These are phyloP conservation scores for Aphelenchoides besseyi DNA, from an alignment of 1,140 invertebrate species.

Conservation along the genomic window DNA sequence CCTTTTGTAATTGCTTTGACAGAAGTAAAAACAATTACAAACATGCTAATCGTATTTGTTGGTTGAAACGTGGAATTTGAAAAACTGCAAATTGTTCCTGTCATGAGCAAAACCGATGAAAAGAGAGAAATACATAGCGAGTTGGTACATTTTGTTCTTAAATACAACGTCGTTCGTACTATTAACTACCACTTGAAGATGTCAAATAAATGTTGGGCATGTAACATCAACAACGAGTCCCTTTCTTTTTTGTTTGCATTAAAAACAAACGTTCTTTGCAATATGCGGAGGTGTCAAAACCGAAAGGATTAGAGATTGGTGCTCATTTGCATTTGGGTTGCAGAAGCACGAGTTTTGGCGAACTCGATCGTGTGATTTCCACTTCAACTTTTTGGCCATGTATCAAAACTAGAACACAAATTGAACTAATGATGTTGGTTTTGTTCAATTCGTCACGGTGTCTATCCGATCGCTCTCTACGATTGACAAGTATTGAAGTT, in stretches of 20 bases:
- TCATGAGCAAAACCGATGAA: no score
- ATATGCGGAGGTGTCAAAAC: background rate
- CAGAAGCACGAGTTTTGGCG: background rate
- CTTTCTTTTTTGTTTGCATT: background rate
- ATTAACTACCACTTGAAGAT: background rate
- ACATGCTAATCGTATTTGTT: no score
- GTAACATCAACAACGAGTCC: no score
- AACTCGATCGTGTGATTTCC: background rate
- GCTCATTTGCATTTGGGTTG: background rate
- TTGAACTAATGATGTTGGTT: background rate
- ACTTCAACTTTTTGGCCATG: background rate
- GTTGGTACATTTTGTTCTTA: background rate
- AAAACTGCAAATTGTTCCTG: no score
- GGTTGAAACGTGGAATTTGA: no score
- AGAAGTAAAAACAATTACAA: no score
- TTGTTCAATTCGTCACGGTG: constrained; percentile 28
- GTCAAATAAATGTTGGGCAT: background rate
- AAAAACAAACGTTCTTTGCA: background rate
- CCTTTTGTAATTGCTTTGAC: no score
- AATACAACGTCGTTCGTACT: background rate
- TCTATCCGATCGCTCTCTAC: constrained; percentile 31
- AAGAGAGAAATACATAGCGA: no score
- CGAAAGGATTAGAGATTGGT: background rate
- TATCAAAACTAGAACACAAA: background rate
- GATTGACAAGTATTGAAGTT: constrained; percentile 40